Conservation (phyloP, 2,113 vertebrate species). For the Philantomba maxwellii region DNA sequence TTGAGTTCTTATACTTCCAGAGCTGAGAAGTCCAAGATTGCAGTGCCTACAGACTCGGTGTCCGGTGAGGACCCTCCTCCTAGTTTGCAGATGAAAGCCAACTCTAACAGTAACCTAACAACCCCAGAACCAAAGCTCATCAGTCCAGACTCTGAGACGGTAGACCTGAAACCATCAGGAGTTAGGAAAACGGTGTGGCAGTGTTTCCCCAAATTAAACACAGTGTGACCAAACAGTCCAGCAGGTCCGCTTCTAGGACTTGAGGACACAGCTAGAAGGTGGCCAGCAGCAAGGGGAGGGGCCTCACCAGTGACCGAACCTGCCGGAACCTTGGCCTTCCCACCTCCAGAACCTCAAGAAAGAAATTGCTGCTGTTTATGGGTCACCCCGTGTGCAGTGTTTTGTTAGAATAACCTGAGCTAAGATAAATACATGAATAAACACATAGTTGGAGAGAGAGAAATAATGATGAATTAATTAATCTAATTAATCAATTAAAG, state of each 20-base stretch:
- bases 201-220: background rate
- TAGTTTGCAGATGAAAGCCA: background rate
- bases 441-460: background rate
- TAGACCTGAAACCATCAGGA: background rate
- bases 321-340: background rate
- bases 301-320: background rate
- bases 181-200: background rate
- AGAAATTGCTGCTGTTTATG: background rate
- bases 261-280: background rate
- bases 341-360: background rate
- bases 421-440: background rate
- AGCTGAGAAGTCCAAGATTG: background rate
- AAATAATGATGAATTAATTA: background rate
- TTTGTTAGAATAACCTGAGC: background rate
- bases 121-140: background rate
- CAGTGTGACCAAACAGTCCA: background rate
- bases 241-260: background rate
- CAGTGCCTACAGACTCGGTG: rapidly evolving
- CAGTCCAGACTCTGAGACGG: background rate
- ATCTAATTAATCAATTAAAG: background rate
- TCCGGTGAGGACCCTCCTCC: background rate
- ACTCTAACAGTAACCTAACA: background rate
- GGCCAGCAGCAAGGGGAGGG: too few relatives aligned
- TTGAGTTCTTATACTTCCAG: background rate
- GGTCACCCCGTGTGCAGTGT: background rate